Percentiles rank a stretch among this genome's conserved stretches.
Conservation (phyloP, 2,888 invertebrate genomes). For the Candidula unifasciata region DNA sequence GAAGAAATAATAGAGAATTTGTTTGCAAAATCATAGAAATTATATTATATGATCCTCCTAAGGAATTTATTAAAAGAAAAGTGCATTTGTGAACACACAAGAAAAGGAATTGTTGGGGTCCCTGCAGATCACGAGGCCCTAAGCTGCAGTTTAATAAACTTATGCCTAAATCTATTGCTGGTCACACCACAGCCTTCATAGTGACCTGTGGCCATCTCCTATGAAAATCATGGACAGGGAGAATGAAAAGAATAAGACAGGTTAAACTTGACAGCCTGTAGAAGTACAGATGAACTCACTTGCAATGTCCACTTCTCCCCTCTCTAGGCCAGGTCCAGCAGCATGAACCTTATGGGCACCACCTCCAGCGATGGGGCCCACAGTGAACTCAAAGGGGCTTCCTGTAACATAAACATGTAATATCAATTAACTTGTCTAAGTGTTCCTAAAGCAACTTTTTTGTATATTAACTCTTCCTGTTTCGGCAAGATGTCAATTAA, state of each 20-base stretch:
- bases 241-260: neutral
- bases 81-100: no score
- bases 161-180: neutral
- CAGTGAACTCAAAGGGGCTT: constrained; percentile 99
- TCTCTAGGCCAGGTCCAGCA: constrained; percentile 93
- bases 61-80: no score
- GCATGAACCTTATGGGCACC: constrained; percentile 98
- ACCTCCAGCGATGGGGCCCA: constrained; percentile 94
- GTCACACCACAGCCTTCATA: neutral
- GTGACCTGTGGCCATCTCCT: neutral
- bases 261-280: neutral
- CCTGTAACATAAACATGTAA: constrained; percentile 80
- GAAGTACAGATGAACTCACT: constrained; percentile 81
- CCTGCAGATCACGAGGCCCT: neutral
- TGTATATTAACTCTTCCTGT: no score
- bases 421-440: no score
- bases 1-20: no score
- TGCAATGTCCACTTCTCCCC: constrained; percentile 90
- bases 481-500: no score
- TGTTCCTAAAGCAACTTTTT: no score
- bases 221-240: neutral
- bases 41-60: no score
- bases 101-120: no score
- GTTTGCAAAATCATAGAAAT: no score
- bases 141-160: no score